Evolutionary conservation across 2,888 invertebrate genomes (phyloP), one percentile per base, ranked within the genome.

Genomic region (Scotopteryx bipunctaria): DNA sequence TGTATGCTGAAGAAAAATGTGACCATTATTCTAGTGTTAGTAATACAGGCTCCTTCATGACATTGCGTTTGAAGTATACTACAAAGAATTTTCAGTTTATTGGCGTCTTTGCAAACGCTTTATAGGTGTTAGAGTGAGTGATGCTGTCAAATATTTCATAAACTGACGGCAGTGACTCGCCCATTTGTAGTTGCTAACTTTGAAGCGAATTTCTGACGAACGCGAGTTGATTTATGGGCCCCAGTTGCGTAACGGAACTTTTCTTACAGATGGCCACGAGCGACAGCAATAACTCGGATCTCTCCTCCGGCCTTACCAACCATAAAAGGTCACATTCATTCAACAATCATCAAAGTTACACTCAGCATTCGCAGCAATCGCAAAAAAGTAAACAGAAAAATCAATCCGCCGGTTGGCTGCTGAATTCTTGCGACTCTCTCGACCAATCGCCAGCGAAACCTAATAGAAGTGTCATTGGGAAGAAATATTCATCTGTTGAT

Each of bases 261-360:
- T 63, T 61, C 47, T 62, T 42, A 66, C 88, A 94, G 94, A 94
- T 94, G 93, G 93, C 94, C 75, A 92, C 93, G 76, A 83, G 86
- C 89, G 86, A 91, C 86, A 85, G 91, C 84, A 86, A 90, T 87
- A 83, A 82, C 74, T 81, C 81, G 58, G 89, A 91, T 73, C 68
- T 89, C 63, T 82, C 86, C 74, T 86, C 91, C 68, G 85, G 86
- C 67, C 82, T 89, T 63, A 92, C 91, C 80, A 93, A 90, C 91
- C 93, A 92, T 91, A 94, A 91, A 92, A 91, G 91, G 92, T 93
- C 91, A 91, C 93, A 91, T 69, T 93, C 93, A 78, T 92, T 93
- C 91, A 93, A 93, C 85, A 93, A 93, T 82, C 93, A 93, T 83
- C 92, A 93, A 88, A 93, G 93, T 80, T 93, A 93, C 88, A 92